Base-by-base conservation (phyloP, 2,888 invertebrate genomes). In the Notodonta dromedarius region DNA sequence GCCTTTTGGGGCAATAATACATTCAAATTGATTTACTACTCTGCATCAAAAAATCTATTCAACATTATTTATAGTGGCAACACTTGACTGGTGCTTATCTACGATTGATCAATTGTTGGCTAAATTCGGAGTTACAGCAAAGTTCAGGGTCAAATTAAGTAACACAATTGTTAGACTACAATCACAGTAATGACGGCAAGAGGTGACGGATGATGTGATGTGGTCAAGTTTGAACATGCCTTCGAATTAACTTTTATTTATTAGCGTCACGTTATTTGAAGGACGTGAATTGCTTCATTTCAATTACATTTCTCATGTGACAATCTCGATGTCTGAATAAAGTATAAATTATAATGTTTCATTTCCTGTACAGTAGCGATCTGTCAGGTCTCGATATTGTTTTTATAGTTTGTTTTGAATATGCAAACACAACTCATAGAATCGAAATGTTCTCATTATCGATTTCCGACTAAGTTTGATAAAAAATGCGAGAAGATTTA, bases 1-100 rank as follows among this genome's bases (percentile, higher is more conserved):
- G 16, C 2, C 39, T 8, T 40, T 53, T 32, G 8, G n/a, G 1
- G 9, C 40, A 39, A 55, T 39, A 55, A 40, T 16, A 55, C 69
- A 72, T 74, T 74, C 57, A 68, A 74, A 70, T 68, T 59, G 67
- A 69, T 66, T 61, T 59, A 66, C 60, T 42, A 52, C 59, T 71
- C 67, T 60, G 65, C 63, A 66, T 73, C 61, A 64, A 71, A 69
- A 70, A 69, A 70, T 56, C 59, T 61, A 67, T 65, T 70, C 67
- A 63, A 63, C 60, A 67, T 67, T 63, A 74, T 74, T 73, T 56
- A 67, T 58, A 61, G 62, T 56, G 42, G 56, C 44, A 24, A 56
- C 56, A 42, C 44, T 56, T 16, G 42, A 56, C 56, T 44, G 59
- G 57, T 44, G 57, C 53, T 62, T 62, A 56, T 56, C 61, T 52